These are phyloP conservation scores for Fregetta grallaria DNA, from an alignment of 2,113 vertebrate genomes.

Conservation along the genomic window DNA sequence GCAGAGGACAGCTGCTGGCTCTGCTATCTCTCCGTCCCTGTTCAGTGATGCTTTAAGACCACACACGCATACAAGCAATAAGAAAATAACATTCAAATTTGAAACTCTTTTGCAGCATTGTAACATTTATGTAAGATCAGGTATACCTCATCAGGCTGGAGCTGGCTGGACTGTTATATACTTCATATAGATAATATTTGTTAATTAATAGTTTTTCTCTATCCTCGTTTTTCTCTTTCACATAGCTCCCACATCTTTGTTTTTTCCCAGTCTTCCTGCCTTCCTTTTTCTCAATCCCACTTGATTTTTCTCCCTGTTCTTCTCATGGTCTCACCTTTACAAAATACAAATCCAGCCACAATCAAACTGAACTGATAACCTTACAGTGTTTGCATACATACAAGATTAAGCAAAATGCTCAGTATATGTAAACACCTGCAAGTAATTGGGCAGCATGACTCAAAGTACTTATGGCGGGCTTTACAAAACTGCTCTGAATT, in stretches of 20 bases:
- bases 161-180: neutral
- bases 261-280: neutral
- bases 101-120: neutral
- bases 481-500: neutral
- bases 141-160: neutral
- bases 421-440: neutral
- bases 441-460: neutral
- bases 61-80: neutral
- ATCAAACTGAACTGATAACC: neutral
- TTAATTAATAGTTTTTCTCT: neutral
- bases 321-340: neutral
- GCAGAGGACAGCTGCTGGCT: neutral
- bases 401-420: neutral
- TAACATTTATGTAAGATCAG: neutral
- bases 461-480: neutral
- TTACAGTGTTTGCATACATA: neutral
- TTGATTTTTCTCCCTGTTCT: neutral
- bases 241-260: neutral
- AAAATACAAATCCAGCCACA: neutral
- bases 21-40: neutral
- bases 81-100: neutral
- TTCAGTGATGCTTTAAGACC: neutral
- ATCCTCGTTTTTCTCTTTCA: neutral
- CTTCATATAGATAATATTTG: neutral
- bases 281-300: neutral